Conservation (phyloP, 2,797 vertebrate genomes). For the Ciconia nigra region DNA sequence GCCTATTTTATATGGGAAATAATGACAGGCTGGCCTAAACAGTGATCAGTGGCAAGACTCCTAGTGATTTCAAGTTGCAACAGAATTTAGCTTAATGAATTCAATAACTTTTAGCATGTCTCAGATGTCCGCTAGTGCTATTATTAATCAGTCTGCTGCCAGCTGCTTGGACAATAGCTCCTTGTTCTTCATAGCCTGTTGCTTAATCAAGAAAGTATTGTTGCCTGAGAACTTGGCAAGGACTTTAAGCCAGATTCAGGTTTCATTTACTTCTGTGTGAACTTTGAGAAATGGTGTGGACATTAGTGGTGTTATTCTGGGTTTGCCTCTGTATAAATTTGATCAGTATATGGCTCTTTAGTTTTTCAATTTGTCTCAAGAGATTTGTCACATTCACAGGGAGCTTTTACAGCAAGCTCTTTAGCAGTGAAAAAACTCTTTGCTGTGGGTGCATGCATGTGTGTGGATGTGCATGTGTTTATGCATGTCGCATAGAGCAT, state of each 20-base stretch:
- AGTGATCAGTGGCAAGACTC: not conserved
- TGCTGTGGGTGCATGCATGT: not conserved
- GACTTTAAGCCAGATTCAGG: constrained; percentile 20
- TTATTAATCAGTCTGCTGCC: constrained; percentile 51
- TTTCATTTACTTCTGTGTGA: constrained; percentile 19
- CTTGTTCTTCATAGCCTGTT: constrained; percentile 12
- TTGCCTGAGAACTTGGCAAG: constrained; percentile 44
- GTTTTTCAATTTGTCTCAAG: not conserved
- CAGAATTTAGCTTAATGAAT: constrained; percentile 40
- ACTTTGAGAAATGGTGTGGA: not conserved
- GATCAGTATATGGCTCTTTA: not conserved
- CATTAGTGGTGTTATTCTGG: not conserved
- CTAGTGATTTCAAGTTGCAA: not conserved
- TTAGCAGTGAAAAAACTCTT: not conserved
- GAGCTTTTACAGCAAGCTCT: not conserved
- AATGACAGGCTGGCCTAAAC: not conserved
- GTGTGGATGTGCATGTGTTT: not conserved
- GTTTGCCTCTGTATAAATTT: not conserved
- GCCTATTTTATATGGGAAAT: not conserved
- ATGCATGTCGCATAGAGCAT: not conserved
- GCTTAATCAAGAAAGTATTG: constrained; percentile 51
- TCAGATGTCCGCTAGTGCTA: constrained; percentile 18
- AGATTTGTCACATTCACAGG: not conserved
- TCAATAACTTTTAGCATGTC: constrained; percentile 41
- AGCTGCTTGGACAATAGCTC: constrained; percentile 45